Base-by-base conservation (phyloP, 2,113 vertebrate species). In the Donacobius atricapilla region DNA sequence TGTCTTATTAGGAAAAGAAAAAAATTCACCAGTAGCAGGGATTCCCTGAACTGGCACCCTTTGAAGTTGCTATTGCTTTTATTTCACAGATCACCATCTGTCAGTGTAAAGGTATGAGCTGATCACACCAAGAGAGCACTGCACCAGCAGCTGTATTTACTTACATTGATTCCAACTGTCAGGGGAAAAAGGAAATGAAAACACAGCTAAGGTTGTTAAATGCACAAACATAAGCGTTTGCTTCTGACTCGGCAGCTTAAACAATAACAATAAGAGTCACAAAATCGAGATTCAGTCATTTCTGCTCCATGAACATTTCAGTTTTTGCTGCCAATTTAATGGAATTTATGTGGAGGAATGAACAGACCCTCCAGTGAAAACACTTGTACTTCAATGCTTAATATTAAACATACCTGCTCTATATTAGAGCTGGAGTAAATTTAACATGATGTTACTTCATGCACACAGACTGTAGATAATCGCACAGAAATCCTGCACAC, bases 131-230 rank as follows among this genome's bases (percentile, higher is more conserved):
- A 71, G 70, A 65, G 83, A 95, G 81, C 90, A 86, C 35, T 90
- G 95, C 58, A 96, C 21, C 39, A 79, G 27, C 61, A 84, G 37
- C 31, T 93, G 28, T 25, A 47, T 79, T 76, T 79, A 79, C 61
- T 57, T 60, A 60, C 0, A 0, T 8, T 30, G 53, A 72, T 88
- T 97, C 92, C 86, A 96, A 9, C 79, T 91, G 80, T 93, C 87
- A 54, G 56, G 40, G 73, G 20, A 13, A 11, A 84, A 47, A 8
- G 14, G 71, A n/a, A 94, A 95, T 54, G 71, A 96, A 97, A 96
- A 83, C 65, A 66, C 50, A 96, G 64, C 72, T 93, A 94, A 96
- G 90, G 71, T 10, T 91, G 57, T 92, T 96, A 96, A 97, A 95
- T 75, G 79, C 83, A 93, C 81, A 95, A 97, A 79, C 73, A 91